Percentiles rank a stretch among this genome's conserved stretches.
phyloP scores from a whole-genome alignment of 2,113 vertebrate genomes.

The Paralichthys olivaceus region DNA sequence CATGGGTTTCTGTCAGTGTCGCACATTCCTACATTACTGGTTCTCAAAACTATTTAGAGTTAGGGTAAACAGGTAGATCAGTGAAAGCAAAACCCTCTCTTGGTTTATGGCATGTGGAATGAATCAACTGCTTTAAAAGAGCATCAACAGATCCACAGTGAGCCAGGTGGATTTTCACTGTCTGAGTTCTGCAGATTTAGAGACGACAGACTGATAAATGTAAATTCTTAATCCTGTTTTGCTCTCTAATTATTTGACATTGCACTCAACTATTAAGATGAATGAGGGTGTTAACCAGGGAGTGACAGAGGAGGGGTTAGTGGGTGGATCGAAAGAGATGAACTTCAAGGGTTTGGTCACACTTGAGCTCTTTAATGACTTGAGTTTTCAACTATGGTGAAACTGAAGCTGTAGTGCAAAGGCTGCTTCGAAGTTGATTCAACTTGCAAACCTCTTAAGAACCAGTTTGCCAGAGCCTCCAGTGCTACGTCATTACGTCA shows the following conservation, averaged over 20 bases:
- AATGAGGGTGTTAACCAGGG: not conserved
- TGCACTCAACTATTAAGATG: slow-evolving; percentile 1
- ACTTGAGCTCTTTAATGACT: not conserved
- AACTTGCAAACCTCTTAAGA: too few relatives aligned
- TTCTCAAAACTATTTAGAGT: slow-evolving; percentile 34
- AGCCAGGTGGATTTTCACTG: too few relatives aligned
- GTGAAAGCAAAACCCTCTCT: not conserved
- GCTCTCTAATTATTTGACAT: not conserved
- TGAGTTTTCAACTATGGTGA: too few relatives aligned
- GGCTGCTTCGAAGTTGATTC: too few relatives aligned
- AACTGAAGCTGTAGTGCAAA: too few relatives aligned
- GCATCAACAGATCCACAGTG: not conserved
- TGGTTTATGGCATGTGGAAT: not conserved
- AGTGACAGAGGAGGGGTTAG: not conserved
- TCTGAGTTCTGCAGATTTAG: not conserved
- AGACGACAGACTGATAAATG: not conserved
- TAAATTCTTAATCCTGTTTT: not conserved
- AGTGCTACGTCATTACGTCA: too few relatives aligned
- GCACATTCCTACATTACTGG: not conserved
- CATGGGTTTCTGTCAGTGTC: slow-evolving; percentile 4
- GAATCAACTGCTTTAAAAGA: too few relatives aligned
- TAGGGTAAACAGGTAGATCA: slow-evolving; percentile 23
- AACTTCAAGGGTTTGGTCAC: not conserved
- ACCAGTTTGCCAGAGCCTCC: too few relatives aligned
- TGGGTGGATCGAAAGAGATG: not conserved